Base-by-base conservation (phyloP, 2,888 invertebrate species). In the Leptopilina syphax region DNA sequence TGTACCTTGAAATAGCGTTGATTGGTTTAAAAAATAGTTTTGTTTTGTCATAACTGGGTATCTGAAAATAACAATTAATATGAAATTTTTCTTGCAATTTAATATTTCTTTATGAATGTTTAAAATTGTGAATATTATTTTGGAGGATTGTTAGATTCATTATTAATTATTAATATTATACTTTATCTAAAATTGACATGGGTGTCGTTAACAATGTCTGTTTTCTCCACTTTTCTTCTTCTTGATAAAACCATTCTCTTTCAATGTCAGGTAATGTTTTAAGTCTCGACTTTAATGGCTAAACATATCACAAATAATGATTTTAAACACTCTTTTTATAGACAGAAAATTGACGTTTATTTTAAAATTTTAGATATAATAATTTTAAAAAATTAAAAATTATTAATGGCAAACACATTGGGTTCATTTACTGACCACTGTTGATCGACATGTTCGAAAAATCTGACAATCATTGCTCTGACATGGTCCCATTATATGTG, bases 401-500 rank as follows among this genome's bases (percentile, higher is more conserved):
- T 4, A 34, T 34, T 34, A 3, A 34, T 34, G 3, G 34, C 34
- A 34, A 34, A 34, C 34, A 34, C 34, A 34, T 34, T 34, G 2
- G 34, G 3, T 34, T 34, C 3, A 34, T 77, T 41, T n/a, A 65
- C 10, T 27, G 44, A 63, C 34, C 13, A 7, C 60, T 65, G 50
- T 10, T 24, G 9, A 73, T 50, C 3, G 77, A 76, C 77, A 63
- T 34, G n/a, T 79, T 76, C 41, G 81, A 8, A 80, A 81, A 60
- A 88, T 78, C 13, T 68, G 79, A 73, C 90, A 90, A 47, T 83
- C 77, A 10, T 83, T 78, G 5, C 73, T 47, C 18, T 80, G 77
- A 76, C 89, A 90, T 8, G 85, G 77, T 44, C 63, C 82, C 60
- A 84, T 76, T 50, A 81, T 65, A 60, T 81, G 78, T 0, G 86